These are phyloP conservation scores for Hemibagrus guttatus DNA, from an alignment of 2,797 vertebrate genomes.

Conservation along the genomic window DNA sequence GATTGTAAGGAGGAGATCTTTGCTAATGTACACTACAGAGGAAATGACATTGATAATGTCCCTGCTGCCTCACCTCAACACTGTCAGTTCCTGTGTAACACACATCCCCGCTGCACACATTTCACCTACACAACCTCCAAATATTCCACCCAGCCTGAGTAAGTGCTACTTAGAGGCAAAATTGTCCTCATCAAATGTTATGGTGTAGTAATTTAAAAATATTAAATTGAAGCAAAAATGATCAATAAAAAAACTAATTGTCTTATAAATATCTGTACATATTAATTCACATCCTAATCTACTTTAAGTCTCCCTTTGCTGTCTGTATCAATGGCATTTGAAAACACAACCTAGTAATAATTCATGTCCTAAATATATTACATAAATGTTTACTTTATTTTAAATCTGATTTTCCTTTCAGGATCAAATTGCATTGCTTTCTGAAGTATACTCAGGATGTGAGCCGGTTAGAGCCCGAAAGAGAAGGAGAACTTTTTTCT, in stretches of 20 bases:
- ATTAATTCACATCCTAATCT: not conserved
- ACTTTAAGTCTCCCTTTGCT: not conserved
- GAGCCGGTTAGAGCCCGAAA: not conserved
- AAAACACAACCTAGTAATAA: not conserved
- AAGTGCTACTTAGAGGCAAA: not conserved
- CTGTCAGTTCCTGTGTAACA: conserved; percentile 64
- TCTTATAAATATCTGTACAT: not conserved
- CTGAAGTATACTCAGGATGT: conserved; percentile 57
- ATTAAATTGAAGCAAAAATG: not conserved
- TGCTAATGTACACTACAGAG: conserved; percentile 46
- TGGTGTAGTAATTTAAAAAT: not conserved
- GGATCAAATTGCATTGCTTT: conserved; percentile 43
- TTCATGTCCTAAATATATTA: not conserved
- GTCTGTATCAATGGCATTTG: not conserved
- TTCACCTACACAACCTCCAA: conserved; percentile 52
- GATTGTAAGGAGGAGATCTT: conserved; percentile 48
- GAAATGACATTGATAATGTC: not conserved
- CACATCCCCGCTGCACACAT: conserved; percentile 63
- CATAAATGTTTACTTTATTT: not conserved
- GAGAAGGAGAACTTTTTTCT: conserved; percentile 47
- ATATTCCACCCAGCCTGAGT: conserved; percentile 33
- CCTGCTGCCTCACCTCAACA: conserved; percentile 60
- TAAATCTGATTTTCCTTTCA: conserved; percentile 32
- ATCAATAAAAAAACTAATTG: not conserved
- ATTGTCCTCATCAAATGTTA: not conserved